These are phyloP conservation scores for Neogobius melanostomus DNA, from an alignment of 2,113 vertebrate genomes.

Conservation along the genomic window DNA sequence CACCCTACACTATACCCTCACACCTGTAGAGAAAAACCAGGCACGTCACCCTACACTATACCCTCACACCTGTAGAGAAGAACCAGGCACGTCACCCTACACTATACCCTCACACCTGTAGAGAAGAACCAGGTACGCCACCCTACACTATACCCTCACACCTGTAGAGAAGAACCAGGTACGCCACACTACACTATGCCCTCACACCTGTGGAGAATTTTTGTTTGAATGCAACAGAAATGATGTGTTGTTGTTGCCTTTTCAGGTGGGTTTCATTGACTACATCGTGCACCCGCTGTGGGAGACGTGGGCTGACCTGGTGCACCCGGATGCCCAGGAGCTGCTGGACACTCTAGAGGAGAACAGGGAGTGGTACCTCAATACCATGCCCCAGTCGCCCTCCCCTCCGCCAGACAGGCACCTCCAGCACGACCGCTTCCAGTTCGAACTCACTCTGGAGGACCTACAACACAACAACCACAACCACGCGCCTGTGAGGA, in stretches of 20 bases:
- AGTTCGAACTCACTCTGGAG: conserved; percentile 83
- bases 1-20: too few relatives aligned
- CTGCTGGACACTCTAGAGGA: conserved; percentile 90
- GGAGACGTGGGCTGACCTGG: conserved; percentile 90
- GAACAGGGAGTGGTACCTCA: conserved; percentile 92
- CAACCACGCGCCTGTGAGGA: conserved; percentile 48
- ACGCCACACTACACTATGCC: neutral
- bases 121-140: conserved; percentile 86
- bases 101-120: conserved; percentile 41
- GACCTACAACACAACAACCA: conserved; percentile 77
- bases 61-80: too few relatives aligned
- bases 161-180: conserved; percentile 88
- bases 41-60: too few relatives aligned
- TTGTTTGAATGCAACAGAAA: neutral
- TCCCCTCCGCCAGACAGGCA: conserved; percentile 63
- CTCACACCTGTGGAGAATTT: neutral
- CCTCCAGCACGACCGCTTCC: conserved; percentile 79
- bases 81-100: too few relatives aligned
- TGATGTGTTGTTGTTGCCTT: neutral
- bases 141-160: too few relatives aligned
- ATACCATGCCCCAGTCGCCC: conserved; percentile 86
- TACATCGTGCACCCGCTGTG: conserved; percentile 91
- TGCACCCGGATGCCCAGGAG: conserved; percentile 88
- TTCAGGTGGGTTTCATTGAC: conserved; percentile 87
- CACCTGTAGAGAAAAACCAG: too few relatives aligned